These are phyloP conservation scores for Brienomyrus brachyistius DNA, from an alignment of 2,113 vertebrate genomes.

Conservation along the genomic window DNA sequence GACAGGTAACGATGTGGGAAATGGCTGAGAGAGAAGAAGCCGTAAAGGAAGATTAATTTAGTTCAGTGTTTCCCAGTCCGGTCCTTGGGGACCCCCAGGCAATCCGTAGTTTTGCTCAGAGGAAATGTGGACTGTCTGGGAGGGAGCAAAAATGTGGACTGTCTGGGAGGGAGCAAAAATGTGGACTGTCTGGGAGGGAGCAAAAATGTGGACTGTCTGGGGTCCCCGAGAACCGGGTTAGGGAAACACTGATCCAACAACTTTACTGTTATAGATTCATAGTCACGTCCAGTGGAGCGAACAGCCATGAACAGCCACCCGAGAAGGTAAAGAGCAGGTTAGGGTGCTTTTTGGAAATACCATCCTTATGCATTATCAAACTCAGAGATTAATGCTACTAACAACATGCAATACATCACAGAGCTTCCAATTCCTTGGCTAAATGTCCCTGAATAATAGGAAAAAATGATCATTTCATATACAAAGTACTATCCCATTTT, in stretches of 20 bases:
- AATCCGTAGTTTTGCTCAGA: not conserved
- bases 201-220: too few species aligned
- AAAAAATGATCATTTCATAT: not conserved
- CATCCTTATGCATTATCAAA: not conserved
- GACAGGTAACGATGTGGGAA: not conserved
- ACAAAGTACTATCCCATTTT: not conserved
- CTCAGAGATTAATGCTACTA: constrained; percentile 1
- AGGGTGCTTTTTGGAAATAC: not conserved
- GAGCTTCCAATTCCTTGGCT: not conserved
- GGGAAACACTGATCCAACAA: not conserved
- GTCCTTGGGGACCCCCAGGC: not conserved
- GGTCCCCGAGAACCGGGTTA: not conserved
- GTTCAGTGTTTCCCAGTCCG: not conserved
- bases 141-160: not conserved
- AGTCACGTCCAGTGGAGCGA: not conserved
- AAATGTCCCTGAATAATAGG: not conserved
- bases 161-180: not conserved
- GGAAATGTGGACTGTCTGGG: not conserved
- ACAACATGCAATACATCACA: not conserved
- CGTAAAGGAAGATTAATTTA: not conserved
- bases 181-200: not conserved
- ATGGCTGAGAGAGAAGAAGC: not conserved
- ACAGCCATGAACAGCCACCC: not conserved
- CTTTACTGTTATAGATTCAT: not conserved
- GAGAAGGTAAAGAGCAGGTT: not conserved